phyloP scores from a whole-genome alignment of 2,888 invertebrate genomes.

The Cynaeus angustus region DNA sequence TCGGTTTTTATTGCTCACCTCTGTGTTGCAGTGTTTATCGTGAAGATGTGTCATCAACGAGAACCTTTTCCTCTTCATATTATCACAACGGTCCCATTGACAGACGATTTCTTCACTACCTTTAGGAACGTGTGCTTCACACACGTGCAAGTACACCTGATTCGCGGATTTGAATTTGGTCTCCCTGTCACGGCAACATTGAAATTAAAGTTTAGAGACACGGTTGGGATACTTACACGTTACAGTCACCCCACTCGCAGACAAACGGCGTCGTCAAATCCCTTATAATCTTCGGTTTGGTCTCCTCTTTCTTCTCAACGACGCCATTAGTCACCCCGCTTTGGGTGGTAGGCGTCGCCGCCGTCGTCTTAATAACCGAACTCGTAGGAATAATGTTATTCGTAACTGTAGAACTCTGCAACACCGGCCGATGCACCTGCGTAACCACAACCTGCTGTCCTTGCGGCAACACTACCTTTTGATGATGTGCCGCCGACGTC shows the following conservation, averaged over 20 bases:
- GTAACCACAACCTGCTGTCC: constrained; percentile 80
- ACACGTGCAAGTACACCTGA: constrained; percentile 91
- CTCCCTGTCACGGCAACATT: constrained; percentile 73
- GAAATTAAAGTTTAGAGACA: neutral
- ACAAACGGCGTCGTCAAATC: constrained; percentile 76
- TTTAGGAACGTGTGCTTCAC: constrained; percentile 87
- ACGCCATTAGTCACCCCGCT: constrained; percentile 53
- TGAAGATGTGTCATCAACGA: constrained; percentile 97
- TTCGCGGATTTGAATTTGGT: constrained; percentile 81
- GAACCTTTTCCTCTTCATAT: constrained; percentile 90
- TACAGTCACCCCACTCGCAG: constrained; percentile 97
- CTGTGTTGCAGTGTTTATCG: constrained; percentile 93
- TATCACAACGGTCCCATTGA: constrained; percentile 93
- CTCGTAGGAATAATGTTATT: constrained; percentile 70
- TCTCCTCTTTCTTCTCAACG: constrained; percentile 60
- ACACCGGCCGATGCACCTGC: constrained; percentile 74
- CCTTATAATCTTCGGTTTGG: constrained; percentile 67
- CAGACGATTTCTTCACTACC: constrained; percentile 84
- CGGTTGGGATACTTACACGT: constrained; percentile 72
- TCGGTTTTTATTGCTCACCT: constrained; percentile 72
- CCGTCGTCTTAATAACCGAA: constrained; percentile 62
- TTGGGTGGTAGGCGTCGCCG: constrained; percentile 55
- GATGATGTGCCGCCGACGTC: constrained; percentile 71
- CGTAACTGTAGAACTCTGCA: constrained; percentile 73
- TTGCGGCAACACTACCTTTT: constrained; percentile 77